Conservation (phyloP, 2,797 vertebrate genomes). For the Botia almorhae region DNA sequence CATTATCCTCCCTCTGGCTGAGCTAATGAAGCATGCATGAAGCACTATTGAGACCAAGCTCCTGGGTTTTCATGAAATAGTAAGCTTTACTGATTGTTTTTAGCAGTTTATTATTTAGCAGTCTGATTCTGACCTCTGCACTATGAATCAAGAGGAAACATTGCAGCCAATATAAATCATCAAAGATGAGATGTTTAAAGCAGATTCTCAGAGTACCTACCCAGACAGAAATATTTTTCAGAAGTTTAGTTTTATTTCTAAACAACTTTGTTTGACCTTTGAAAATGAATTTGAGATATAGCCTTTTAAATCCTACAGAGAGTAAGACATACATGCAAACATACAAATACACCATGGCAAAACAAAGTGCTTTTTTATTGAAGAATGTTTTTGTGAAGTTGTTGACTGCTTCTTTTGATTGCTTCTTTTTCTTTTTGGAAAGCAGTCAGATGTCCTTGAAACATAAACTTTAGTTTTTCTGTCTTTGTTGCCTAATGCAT, state of each 20-base stretch:
- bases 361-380: not conserved
- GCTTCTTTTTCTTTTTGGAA: not conserved
- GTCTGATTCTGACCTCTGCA: conserved; percentile 33
- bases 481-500: not conserved
- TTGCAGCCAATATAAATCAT: conserved; percentile 10
- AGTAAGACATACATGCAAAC: conserved; percentile 6
- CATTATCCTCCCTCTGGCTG: conserved; percentile 36
- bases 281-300: not conserved
- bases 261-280: conserved; percentile 23
- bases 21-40: conserved; percentile 55
- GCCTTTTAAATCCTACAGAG: not conserved
- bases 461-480: not conserved
- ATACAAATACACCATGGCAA: conserved; percentile 4
- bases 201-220: not conserved
- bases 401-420: conserved; percentile 9
- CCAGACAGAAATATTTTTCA: not conserved
- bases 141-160: not conserved
- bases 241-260: conserved; percentile 13
- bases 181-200: not conserved
- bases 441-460: conserved; percentile 10
- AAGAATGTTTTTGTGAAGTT: not conserved
- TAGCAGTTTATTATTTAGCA: conserved; percentile 49
- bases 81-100: conserved; percentile 60
- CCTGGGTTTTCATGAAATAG: conserved; percentile 42
- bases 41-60: conserved; percentile 25